Conservation (phyloP, 2,888 invertebrate genomes). For the Ellobium chinense region DNA sequence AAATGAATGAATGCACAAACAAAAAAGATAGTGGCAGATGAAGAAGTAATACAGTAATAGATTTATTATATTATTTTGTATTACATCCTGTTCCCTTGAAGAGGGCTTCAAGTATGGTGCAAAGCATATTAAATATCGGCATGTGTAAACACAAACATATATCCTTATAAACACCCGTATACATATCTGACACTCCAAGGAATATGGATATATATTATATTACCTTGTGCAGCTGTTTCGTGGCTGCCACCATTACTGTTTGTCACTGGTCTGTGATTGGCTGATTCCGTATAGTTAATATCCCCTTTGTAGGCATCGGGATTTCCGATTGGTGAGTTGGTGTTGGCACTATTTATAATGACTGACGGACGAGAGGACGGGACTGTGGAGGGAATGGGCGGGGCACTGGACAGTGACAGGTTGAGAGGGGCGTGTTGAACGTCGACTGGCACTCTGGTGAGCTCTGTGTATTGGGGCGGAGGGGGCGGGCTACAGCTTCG, state of each 20-base stretch:
- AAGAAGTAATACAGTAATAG: too few species aligned
- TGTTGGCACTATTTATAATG: conserved; percentile 60
- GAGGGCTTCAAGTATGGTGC: too few species aligned
- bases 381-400: conserved; percentile 42
- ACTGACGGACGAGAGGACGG: conserved; percentile 63
- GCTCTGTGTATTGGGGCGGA: conserved; percentile 29
- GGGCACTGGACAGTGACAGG: conserved; percentile 60
- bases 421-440: conserved; percentile 67
- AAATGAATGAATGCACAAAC: too few species aligned
- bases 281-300: not conserved
- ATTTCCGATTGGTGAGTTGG: not conserved
- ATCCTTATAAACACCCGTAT: too few species aligned
- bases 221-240: conserved; percentile 32
- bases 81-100: too few species aligned
- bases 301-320: not conserved
- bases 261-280: not conserved
- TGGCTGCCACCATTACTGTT: conserved; percentile 4
- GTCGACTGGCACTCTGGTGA: conserved; percentile 43
- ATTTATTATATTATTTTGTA: too few species aligned
- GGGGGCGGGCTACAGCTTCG: conserved; percentile 39
- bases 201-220: too few species aligned
- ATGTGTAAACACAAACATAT: too few species aligned
- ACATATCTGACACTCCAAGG: too few species aligned
- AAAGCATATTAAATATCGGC: too few species aligned
- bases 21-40: too few species aligned